Conservation (phyloP, 2,888 invertebrate genomes). For the Poecilus cupreus region DNA sequence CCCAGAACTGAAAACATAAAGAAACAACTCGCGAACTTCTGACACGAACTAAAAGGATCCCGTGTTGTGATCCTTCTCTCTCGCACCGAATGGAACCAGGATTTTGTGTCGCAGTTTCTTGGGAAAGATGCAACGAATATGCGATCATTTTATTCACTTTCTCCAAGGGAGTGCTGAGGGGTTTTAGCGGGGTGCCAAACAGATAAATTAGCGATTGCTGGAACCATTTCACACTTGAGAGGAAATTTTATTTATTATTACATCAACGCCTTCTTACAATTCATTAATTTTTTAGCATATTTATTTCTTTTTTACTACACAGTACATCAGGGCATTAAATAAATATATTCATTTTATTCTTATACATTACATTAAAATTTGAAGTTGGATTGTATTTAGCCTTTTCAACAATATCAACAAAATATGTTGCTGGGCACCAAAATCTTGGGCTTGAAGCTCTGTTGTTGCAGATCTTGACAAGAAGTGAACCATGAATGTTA, state of each 20-base stretch:
- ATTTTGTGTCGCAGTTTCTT: neutral
- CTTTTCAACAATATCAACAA: too few species aligned
- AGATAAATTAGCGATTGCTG: conserved; percentile 27
- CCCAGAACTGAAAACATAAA: conserved; percentile 47
- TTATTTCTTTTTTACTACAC: neutral
- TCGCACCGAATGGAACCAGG: neutral
- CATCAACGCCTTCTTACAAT: neutral
- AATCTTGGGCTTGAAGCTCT: too few species aligned
- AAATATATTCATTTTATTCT: too few species aligned
- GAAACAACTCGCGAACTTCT: conserved; percentile 53
- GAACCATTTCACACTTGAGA: neutral
- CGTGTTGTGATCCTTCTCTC: conserved; percentile 1
- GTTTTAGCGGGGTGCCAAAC: conserved; percentile 8
- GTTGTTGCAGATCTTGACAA: too few species aligned
- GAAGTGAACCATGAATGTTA: too few species aligned
- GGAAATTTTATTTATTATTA: conserved; percentile 32
- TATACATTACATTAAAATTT: neutral
- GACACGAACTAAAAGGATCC: conserved; percentile 51
- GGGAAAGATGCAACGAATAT: conserved; percentile 30
- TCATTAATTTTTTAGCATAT: neutral
- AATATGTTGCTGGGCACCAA: too few species aligned
- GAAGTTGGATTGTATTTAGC: too few species aligned
- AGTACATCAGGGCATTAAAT: neutral
- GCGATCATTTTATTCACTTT: conserved; percentile 40
- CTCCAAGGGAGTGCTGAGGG: conserved; percentile 1